Percentiles rank a stretch among this genome's conserved stretches.
These are phyloP conservation scores for Drosophila recens DNA, from an alignment of 2,888 invertebrate genomes.

Conservation along the genomic window DNA sequence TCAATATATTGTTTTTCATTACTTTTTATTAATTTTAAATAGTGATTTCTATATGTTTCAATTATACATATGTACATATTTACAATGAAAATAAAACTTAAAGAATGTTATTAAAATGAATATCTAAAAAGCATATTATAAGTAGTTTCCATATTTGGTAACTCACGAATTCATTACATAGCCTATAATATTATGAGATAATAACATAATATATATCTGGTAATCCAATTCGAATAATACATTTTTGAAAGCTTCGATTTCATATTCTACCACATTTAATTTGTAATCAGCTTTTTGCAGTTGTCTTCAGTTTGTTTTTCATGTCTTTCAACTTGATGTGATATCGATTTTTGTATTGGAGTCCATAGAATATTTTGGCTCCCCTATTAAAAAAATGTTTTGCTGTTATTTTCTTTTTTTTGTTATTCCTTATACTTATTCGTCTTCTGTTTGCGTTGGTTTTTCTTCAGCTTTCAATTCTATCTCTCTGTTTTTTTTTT, in stretches of 20 bases:
- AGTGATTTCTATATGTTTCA: no score
- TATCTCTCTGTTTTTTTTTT: slow-evolving; percentile 30
- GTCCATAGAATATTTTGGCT: slow-evolving; percentile 15
- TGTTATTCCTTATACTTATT: slow-evolving; percentile 13
- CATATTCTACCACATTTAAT: slow-evolving; percentile 1
- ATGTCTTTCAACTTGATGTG: slow-evolving; percentile 42
- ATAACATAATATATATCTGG: not conserved
- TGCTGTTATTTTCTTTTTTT: slow-evolving; percentile 9
- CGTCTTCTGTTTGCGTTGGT: slow-evolving; percentile 37
- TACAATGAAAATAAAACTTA: no score
- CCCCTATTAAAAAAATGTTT: slow-evolving; percentile 43
- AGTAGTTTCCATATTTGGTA: no score
- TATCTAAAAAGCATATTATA: no score
- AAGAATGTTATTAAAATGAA: no score
- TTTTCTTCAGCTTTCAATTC: slow-evolving; percentile 47
- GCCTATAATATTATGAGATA: no score
- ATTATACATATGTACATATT: no score
- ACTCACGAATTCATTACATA: no score
- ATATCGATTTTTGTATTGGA: slow-evolving; percentile 52
- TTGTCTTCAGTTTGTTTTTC: slow-evolving; percentile 47
- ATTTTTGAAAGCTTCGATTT: not conserved
- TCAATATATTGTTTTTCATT: no score
- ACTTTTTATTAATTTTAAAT: no score
- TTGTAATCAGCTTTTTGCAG: slow-evolving; percentile 44
- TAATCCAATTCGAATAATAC: not conserved